A percentile compares a stretch with the other conserved stretches of the same genome.
Evolutionary conservation across 2,888 invertebrate species (phyloP).

Genomic region (Halictus ligatus): DNA sequence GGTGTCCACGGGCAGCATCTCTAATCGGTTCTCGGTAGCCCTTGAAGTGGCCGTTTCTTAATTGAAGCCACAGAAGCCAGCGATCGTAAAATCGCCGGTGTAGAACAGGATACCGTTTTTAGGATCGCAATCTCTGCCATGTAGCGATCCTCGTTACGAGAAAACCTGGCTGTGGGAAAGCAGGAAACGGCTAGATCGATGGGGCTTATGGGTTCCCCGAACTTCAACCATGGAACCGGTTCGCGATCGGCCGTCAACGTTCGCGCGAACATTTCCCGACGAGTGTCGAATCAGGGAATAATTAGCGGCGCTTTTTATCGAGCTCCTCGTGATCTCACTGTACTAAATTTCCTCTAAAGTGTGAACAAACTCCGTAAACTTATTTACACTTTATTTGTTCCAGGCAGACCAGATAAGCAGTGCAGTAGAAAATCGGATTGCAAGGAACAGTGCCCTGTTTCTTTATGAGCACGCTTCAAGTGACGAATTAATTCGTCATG

Average conservation of each 20-base stretch:
- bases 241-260: neutral
- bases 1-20: neutral
- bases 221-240: slow-evolving; percentile 32
- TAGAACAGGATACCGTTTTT: slow-evolving; percentile 56
- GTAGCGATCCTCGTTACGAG: slow-evolving; percentile 49
- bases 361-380: neutral
- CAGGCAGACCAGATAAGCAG: neutral
- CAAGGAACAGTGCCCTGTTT: neutral
- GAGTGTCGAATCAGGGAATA: slow-evolving; percentile 56
- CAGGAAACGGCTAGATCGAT: slow-evolving; percentile 42
- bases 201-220: slow-evolving; percentile 61
- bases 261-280: neutral
- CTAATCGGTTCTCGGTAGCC: slow-evolving; percentile 37
- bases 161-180: slow-evolving; percentile 61
- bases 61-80: slow-evolving; percentile 38
- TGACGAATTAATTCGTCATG: too few relatives aligned
- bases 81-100: slow-evolving; percentile 49
- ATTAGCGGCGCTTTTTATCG: slow-evolving; percentile 26
- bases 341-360: neutral
- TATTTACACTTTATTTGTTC: neutral
- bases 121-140: slow-evolving; percentile 47
- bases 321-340: neutral
- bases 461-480: neutral
- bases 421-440: neutral
- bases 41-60: slow-evolving; percentile 22